Base-by-base conservation (phyloP, 2,113 vertebrate genomes). In the Manacus vitellinus region DNA sequence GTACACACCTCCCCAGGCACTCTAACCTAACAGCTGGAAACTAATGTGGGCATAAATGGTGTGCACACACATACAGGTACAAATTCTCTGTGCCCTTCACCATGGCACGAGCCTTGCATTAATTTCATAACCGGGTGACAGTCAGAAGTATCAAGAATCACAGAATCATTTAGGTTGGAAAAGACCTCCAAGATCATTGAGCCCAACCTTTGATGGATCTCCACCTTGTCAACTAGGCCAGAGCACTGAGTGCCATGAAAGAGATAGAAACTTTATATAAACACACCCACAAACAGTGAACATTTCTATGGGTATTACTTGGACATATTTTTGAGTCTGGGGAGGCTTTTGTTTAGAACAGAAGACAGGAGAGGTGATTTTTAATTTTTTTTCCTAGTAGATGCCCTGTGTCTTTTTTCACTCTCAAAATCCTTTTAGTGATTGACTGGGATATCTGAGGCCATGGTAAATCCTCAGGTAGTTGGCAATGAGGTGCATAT, bases 61-160 rank as follows among this genome's bases (percentile, higher is more conserved):
- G 72, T 6, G 47, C 52, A 33, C n/a, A 31, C 33, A 28, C 0
- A 0, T 2, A 24, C 17, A 71, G 51, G 61, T 16, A n/a, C 8
- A 16, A 27, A 19, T 46, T 8, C 30, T 24, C n/a, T 49, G n/a
- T 55, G 55, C 59, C 73, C 23, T 54, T 58, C 39, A 28, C 30
- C 23, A 5, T 0, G 0, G 47, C 14, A 62, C 14, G 15, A 67
- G 27, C 8, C 47, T 33, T 25, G 17, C 58, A 31, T n/a, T 27
- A 23, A 70, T 55, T 51, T 24, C 8, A 7, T 37, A 41, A 14
- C 46, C 14, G 49, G 23, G 39, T 1, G 4, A 43, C n/a, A 65
- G 52, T 14, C 43, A 82, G 78, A 68, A 55, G 59, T 16, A 46
- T 41, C 41, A 21, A 31, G 39, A 43, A 63, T 14, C 39, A 43